A percentile compares a stretch with the other conserved stretches of the same genome.
phyloP scores from a whole-genome alignment of 2,113 vertebrate genomes.

The Antidorcas marsupialis region DNA sequence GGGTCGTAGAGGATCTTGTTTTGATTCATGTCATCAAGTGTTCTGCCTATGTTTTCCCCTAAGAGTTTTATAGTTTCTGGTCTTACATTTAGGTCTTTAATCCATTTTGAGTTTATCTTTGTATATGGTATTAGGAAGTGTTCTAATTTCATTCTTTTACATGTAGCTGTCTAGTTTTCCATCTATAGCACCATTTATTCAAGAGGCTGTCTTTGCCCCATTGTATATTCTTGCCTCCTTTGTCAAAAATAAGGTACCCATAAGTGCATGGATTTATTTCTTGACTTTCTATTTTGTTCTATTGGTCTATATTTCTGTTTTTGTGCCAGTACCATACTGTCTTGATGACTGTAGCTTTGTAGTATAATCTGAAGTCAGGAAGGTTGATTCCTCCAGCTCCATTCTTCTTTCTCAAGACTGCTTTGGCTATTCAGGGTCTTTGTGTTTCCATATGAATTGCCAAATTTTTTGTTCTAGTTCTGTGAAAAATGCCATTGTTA shows the following conservation, averaged over 20 bases:
- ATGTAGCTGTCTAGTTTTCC: not conserved
- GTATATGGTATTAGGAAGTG: not conserved
- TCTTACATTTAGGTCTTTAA: not conserved
- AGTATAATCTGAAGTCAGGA: not conserved
- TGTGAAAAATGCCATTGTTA: not conserved
- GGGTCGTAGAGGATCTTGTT: not conserved
- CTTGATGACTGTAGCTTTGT: not conserved
- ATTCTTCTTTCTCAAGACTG: not conserved
- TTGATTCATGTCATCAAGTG: not conserved
- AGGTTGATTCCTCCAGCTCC: not conserved
- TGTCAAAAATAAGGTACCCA: not conserved
- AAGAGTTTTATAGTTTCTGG: not conserved
- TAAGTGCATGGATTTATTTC: not conserved
- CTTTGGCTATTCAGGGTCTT: not conserved
- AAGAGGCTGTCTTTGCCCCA: not conserved
- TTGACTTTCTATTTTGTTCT: not conserved
- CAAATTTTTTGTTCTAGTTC: not conserved
- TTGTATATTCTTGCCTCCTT: not conserved
- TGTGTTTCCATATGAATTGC: not conserved
- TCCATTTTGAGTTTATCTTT: not conserved
- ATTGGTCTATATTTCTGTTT: not conserved
- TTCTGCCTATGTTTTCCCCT: not conserved
- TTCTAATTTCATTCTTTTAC: not conserved
- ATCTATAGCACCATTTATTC: not conserved
- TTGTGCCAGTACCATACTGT: not conserved